Evolutionary conservation across 2,113 vertebrate genomes (phyloP), one percentile per base, ranked within the genome.

Genomic region (Sprattus sprattus): DNA sequence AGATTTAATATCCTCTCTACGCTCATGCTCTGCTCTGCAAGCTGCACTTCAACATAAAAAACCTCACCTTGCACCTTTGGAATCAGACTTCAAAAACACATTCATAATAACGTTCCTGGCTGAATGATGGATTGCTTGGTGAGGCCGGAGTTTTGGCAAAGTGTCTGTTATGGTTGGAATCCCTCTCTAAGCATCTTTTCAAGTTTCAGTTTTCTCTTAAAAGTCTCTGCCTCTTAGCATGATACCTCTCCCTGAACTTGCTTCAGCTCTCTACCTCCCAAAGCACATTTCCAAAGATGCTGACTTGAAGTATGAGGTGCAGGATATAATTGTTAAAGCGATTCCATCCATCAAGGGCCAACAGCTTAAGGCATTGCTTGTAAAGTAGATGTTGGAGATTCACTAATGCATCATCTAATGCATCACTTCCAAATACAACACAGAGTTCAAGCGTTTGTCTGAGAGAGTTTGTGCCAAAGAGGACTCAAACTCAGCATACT

Each of bases 161-260:
- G 84, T 84, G 81, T 91, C 86, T 93, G 92, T 94, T 94, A 93
- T 86, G 86, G 71, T 94, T 95, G 93, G 94, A 93, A 28, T 11
- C 80, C 45, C 82, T 85, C 28, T 49, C 39, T 87, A 88, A 82
- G 84, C 85, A 88, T 88, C 92, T 88, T 84, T 91, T 91, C 91
- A 92, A 89, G 84, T 90, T 86, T 88, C 39, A 60, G 85, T 88
- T 92, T 92, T 91, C 89, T 78, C 71, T 78, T 78, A 78, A 78
- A 78, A 78, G 71, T 78, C 71, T 78, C 71, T 78, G 71, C 71
- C 28, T 78, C 15, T 25, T 45, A 80, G 18, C 20, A 45, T 50
- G 49, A 81, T 83, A 81, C 44, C 83, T 71, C 16, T 49, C 67
- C 83, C 47, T 15, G 25, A 39, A 15, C 9, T 71, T 45, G 44